Conservation (phyloP, 2,888 invertebrate species). For the Magallana nippona region DNA sequence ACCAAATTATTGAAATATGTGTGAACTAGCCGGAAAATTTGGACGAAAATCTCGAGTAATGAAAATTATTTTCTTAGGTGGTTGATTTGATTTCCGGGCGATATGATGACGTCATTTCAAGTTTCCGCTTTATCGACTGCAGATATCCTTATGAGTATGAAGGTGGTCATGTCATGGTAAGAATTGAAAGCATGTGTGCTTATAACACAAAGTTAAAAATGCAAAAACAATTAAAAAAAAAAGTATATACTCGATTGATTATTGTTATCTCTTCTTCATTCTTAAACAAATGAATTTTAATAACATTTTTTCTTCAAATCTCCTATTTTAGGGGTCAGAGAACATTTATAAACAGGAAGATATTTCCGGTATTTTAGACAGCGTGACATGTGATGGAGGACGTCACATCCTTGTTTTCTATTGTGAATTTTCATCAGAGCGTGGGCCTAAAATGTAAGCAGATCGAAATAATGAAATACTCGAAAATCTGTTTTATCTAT, state of each 20-base stretch:
- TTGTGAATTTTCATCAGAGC: constrained; percentile 55
- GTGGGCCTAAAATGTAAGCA: constrained; percentile 53
- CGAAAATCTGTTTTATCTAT: neutral
- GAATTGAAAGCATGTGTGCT: neutral
- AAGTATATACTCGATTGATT: no score
- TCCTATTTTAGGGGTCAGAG: neutral
- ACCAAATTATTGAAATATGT: no score
- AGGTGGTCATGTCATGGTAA: constrained; percentile 32
- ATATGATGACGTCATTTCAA: constrained; percentile 25
- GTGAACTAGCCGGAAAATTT: no score
- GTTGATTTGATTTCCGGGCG: neutral
- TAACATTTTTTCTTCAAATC: neutral
- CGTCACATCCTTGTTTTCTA: constrained; percentile 52
- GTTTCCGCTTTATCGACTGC: constrained; percentile 25
- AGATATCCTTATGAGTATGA: constrained; percentile 37
- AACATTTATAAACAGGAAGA: constrained; percentile 24
- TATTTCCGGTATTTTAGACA: constrained; percentile 7
- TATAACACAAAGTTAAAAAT: no score
- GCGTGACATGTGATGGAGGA: neutral
- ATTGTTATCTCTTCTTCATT: no score
- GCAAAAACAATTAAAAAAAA: no score
- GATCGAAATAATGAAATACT: neutral
- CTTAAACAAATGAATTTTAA: no score
- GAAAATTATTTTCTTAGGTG: constrained; percentile 19
- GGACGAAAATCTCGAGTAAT: no score